Conservation (phyloP, 1,140 invertebrate species). For the Scaptomyza graminum region DNA sequence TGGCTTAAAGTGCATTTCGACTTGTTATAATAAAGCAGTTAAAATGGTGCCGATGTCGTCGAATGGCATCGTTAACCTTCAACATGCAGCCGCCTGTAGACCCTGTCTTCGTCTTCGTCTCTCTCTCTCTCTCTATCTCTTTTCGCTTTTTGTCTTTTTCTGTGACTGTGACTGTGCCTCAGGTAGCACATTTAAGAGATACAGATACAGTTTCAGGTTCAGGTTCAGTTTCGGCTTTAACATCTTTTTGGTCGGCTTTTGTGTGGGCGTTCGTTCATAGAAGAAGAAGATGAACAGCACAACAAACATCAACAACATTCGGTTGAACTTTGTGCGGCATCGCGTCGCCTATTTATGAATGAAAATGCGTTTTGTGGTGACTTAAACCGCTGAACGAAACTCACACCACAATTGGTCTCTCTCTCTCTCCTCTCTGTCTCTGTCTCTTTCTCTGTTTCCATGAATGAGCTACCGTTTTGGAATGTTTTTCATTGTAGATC, state of each 20-base stretch:
- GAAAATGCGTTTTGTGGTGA: constrained; percentile 21
- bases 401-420: neutral
- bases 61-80: constrained; percentile 48
- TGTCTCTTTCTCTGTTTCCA: neutral
- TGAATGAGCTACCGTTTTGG: constrained; percentile 12
- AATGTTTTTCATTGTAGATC: too few relatives aligned
- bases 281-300: constrained; percentile 5
- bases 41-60: constrained; percentile 54
- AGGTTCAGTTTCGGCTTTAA: constrained; percentile 17
- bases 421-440: neutral
- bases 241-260: constrained; percentile 6
- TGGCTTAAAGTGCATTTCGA: constrained; percentile 15
- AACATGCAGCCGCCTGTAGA: constrained; percentile 20
- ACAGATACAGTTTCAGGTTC: constrained; percentile 3
- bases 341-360: constrained; percentile 47
- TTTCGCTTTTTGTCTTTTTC: neutral
- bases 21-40: constrained; percentile 70
- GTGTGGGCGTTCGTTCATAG: constrained; percentile 34
- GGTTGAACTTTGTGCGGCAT: constrained; percentile 55
- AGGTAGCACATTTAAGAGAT: constrained; percentile 35
- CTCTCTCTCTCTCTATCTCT: neutral
- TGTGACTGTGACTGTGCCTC: neutral
- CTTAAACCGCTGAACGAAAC: constrained; percentile 4
- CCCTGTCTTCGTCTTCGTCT: neutral
- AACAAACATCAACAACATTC: neutral